Conservation (phyloP, 2,888 invertebrate species). For the Athalia circularis region DNA sequence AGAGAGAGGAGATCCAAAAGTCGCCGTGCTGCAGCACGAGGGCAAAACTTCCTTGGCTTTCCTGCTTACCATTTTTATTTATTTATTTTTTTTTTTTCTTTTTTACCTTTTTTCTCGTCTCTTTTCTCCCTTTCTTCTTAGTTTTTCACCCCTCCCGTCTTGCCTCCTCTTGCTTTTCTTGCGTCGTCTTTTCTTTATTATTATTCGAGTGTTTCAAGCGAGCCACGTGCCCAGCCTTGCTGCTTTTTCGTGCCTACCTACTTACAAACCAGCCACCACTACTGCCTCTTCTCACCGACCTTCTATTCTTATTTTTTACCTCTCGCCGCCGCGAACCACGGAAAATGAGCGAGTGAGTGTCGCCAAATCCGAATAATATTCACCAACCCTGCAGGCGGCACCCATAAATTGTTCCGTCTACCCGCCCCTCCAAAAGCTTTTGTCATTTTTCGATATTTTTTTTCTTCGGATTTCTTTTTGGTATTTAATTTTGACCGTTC, state of each 20-base stretch:
- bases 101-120: neutral
- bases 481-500: too few relatives aligned
- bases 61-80: neutral
- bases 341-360: too few relatives aligned
- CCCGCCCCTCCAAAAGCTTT: too few relatives aligned
- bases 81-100: neutral
- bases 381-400: too few relatives aligned
- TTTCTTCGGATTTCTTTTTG: too few relatives aligned
- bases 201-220: conserved; percentile 38
- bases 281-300: conserved; percentile 20
- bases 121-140: conserved; percentile 15
- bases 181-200: conserved; percentile 5
- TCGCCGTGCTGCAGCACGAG: conserved; percentile 2
- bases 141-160: neutral
- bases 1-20: conserved; percentile 24
- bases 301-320: conserved; percentile 42
- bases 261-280: conserved; percentile 8
- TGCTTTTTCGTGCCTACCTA: neutral
- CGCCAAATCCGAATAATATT: too few relatives aligned
- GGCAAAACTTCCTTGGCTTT: conserved; percentile 3
- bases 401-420: too few relatives aligned
- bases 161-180: neutral
- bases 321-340: neutral
- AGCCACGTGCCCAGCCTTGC: conserved; percentile 11
- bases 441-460: too few relatives aligned